phyloP scores from a whole-genome alignment of 2,797 vertebrate genomes.

The Erethizon dorsatum region DNA sequence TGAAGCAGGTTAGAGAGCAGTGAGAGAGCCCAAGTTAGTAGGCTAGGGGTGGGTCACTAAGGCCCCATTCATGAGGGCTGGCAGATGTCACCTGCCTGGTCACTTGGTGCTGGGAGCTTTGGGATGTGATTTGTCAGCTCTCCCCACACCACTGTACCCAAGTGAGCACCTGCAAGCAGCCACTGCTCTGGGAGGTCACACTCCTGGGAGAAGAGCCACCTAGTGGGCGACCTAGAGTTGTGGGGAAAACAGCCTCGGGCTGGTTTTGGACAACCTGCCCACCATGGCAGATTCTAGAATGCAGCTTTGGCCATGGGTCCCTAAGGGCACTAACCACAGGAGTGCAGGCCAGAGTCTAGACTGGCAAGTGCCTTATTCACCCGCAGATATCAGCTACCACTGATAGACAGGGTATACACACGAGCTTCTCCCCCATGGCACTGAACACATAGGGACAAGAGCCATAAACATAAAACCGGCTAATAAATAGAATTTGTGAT shows the following conservation, averaged over 20 bases:
- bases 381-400: rapidly evolving
- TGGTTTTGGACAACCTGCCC: not conserved
- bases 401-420: not conserved
- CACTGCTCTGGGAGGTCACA: not conserved
- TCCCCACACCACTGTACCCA: not conserved
- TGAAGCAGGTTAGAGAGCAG: not conserved
- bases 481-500: not conserved
- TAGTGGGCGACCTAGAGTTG: too few relatives aligned
- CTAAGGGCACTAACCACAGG: not conserved
- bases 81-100: not conserved
- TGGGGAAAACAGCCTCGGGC: not conserved
- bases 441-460: not conserved
- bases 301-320: not conserved
- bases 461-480: not conserved
- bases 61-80: not conserved
- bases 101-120: not conserved
- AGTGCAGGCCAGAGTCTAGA: not conserved
- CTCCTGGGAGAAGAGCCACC: not conserved
- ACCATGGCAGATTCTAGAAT: not conserved
- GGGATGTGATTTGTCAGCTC: not conserved
- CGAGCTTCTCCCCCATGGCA: not conserved
- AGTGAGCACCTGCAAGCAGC: not conserved
- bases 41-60: not conserved
- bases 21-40: not conserved
- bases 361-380: not conserved